Conservation (phyloP, 1,140 invertebrate genomes). For the Aphelinus atriplicis region DNA sequence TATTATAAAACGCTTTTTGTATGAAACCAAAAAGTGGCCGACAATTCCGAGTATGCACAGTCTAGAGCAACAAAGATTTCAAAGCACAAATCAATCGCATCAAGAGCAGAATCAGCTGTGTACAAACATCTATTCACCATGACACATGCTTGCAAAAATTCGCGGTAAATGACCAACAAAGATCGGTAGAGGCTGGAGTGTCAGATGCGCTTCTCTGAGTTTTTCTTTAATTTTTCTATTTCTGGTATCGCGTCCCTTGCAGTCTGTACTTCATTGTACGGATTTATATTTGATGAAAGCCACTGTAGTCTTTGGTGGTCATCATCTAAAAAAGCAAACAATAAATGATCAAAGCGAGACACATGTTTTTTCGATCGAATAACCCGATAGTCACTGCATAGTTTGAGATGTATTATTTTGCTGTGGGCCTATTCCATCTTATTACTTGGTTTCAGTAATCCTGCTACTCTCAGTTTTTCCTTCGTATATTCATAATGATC, state of each 20-base stretch:
- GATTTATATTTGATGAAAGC: background rate
- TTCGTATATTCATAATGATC: background rate
- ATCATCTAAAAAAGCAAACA: background rate
- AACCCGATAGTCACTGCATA: background rate
- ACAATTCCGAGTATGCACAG: slow-evolving; percentile 28
- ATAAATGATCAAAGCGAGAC: background rate
- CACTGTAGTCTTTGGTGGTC: background rate
- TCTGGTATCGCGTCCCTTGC: background rate
- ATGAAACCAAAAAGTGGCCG: slow-evolving; percentile 36
- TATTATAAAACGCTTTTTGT: slow-evolving; percentile 31
- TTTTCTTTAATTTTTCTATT: slow-evolving; percentile 20
- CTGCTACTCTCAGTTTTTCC: background rate
- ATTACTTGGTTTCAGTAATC: too few relatives aligned
- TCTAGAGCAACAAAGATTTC: slow-evolving; percentile 38
- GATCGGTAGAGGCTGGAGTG: slow-evolving; percentile 34
- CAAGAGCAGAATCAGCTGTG: slow-evolving; percentile 25
- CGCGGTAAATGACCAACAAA: slow-evolving; percentile 32
- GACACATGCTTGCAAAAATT: slow-evolving; percentile 37
- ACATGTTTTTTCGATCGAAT: background rate
- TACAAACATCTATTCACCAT: slow-evolving; percentile 27
- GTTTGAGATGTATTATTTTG: too few relatives aligned
- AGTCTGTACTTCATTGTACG: background rate
- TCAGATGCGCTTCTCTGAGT: background rate
- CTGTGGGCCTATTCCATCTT: too few relatives aligned
- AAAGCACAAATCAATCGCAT: slow-evolving; percentile 35